Evolutionary conservation across 2,797 vertebrate genomes (phyloP).

Genomic region (Pipistrellus pipistrellus): DNA sequence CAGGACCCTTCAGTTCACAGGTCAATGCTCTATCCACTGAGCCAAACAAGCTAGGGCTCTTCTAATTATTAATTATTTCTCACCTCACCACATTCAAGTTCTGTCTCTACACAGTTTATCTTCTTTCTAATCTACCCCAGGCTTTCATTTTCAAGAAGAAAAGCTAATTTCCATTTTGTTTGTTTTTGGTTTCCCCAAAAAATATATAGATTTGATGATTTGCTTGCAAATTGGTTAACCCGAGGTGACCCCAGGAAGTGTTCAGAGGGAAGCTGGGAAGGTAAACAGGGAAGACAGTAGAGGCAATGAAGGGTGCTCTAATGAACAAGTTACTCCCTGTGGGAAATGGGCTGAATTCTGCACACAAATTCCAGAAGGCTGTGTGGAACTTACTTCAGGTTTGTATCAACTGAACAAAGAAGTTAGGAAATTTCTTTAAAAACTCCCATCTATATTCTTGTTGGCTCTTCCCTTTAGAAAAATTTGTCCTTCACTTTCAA

Average conservation of each 20-base stretch:
- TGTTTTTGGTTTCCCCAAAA: neutral
- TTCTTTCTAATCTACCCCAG: neutral
- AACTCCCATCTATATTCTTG: neutral
- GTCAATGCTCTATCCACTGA: too few species aligned
- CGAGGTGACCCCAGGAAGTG: neutral
- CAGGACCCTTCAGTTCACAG: too few species aligned
- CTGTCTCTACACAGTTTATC: neutral
- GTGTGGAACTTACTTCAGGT: neutral
- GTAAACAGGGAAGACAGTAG: neutral
- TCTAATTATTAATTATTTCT: neutral
- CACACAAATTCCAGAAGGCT: neutral
- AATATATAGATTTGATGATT: neutral
- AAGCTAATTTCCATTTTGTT: neutral
- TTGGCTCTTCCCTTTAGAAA: neutral
- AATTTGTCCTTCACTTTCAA: neutral
- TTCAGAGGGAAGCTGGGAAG: neutral
- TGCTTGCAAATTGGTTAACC: neutral
- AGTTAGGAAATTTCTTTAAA: neutral
- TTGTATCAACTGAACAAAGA: neutral
- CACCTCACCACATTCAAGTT: neutral
- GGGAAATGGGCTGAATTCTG: neutral
- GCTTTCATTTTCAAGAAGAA: neutral
- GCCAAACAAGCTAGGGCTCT: too few species aligned
- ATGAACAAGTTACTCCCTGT: neutral
- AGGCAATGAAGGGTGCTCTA: neutral